phyloP scores from a whole-genome alignment of 2,888 invertebrate species.

The Eilema sororculum region DNA sequence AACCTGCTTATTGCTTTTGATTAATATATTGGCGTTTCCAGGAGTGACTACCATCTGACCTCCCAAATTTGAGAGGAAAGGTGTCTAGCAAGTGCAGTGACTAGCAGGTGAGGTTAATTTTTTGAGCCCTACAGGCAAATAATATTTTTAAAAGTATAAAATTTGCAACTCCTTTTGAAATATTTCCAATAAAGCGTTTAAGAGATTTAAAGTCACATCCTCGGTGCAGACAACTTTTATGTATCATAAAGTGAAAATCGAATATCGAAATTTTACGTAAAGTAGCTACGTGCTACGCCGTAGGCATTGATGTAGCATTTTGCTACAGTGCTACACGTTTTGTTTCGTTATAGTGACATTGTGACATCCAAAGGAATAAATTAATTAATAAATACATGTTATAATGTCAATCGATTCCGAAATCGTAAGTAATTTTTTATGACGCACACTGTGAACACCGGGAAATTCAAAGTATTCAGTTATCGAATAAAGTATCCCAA shows the following conservation, averaged over 20 bases:
- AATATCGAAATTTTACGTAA: conserved; percentile 42
- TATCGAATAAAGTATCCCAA: not conserved
- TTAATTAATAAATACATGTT: not conserved
- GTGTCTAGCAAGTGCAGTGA: too few relatives aligned
- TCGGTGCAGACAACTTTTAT: conserved; percentile 39
- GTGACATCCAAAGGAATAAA: not conserved
- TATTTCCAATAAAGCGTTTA: conserved; percentile 34
- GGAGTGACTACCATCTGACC: too few relatives aligned
- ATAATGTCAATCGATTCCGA: not conserved
- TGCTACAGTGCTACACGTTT: conserved; percentile 13
- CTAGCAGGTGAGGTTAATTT: too few relatives aligned
- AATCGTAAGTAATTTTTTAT: not conserved
- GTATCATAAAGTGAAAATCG: conserved; percentile 49
- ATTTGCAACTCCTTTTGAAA: conserved; percentile 19
- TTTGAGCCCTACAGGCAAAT: not conserved
- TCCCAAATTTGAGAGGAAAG: too few relatives aligned
- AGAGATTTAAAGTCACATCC: conserved; percentile 41
- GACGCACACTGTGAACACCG: not conserved
- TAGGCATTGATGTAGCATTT: conserved; percentile 41
- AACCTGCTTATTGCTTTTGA: too few relatives aligned
- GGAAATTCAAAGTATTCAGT: not conserved
- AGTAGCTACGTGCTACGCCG: conserved; percentile 52
- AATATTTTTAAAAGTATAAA: too few relatives aligned
- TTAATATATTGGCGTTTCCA: too few relatives aligned
- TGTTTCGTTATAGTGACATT: not conserved